phyloP scores from a whole-genome alignment of 2,888 invertebrate species.

The Dilophus febrilis region DNA sequence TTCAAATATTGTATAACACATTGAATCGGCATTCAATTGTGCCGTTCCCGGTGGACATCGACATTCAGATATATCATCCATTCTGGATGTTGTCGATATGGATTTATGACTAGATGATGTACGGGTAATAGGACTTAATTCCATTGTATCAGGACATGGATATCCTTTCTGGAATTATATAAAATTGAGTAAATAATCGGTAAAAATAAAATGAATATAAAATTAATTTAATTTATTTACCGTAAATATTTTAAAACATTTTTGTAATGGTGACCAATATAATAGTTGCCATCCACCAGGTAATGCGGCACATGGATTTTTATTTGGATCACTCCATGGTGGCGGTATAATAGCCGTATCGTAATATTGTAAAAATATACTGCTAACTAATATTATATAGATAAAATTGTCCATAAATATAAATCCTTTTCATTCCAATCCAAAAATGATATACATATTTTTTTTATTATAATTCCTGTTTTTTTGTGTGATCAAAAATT shows the following conservation, averaged over 20 bases:
- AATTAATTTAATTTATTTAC: slow-evolving; percentile 20
- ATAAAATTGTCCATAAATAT: too few species aligned
- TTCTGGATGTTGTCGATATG: slow-evolving; percentile 38
- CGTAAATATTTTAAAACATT: slow-evolving; percentile 77
- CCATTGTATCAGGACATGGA: slow-evolving; percentile 73
- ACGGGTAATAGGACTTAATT: slow-evolving; percentile 43
- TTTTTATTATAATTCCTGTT: too few species aligned
- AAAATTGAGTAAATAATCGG: background rate
- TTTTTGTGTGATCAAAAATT: too few species aligned
- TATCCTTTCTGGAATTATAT: slow-evolving; percentile 38
- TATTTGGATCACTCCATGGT: slow-evolving; percentile 67
- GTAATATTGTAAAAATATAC: background rate
- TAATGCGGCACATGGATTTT: slow-evolving; percentile 66
- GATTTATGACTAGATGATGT: slow-evolving; percentile 8
- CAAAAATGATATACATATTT: too few species aligned
- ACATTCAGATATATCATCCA: too few species aligned
- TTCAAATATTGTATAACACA: slow-evolving; percentile 57
- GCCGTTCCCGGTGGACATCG: slow-evolving; percentile 68
- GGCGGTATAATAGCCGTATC: slow-evolving; percentile 51
- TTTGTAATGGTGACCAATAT: slow-evolving; percentile 67
- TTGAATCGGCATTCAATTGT: slow-evolving; percentile 46
- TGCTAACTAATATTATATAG: too few species aligned
- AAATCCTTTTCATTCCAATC: too few species aligned
- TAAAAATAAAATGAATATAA: background rate
- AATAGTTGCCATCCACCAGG: slow-evolving; percentile 73